Conservation (phyloP, 1,140 invertebrate genomes). For the Kradibia gibbosae region DNA sequence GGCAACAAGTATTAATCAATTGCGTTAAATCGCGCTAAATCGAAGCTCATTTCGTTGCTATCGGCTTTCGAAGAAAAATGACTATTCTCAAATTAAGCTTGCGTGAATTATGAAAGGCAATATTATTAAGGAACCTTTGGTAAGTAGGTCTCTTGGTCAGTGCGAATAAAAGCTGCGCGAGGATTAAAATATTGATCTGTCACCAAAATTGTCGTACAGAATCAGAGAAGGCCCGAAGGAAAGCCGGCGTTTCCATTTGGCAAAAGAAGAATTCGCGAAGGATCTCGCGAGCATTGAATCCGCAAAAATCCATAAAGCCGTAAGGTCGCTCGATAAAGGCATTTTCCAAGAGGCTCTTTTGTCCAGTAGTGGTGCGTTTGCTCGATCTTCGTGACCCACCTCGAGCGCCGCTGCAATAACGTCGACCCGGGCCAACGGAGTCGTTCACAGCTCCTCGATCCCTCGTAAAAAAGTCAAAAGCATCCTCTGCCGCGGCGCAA, state of each 20-base stretch:
- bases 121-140: no score
- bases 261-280: neutral
- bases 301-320: slow-evolving; percentile 10
- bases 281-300: neutral
- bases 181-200: no score
- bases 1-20: no score
- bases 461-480: slow-evolving; percentile 49
- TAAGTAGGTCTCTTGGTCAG: no score
- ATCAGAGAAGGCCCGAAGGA: neutral
- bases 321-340: neutral
- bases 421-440: neutral
- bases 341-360: neutral
- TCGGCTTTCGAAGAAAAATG: no score
- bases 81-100: no score
- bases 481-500: slow-evolving; percentile 9
- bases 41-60: no score
- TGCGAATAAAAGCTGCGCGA: no score
- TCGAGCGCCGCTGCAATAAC: neutral
- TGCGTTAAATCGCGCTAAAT: no score
- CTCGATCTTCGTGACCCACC: slow-evolving; percentile 2
- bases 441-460: slow-evolving; percentile 23
- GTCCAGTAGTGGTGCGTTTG: neutral
- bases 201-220: no score
- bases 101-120: no score
- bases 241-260: neutral